Evolutionary conservation across 2,113 vertebrate genomes (phyloP).

Genomic region (Petromus typicus): DNA sequence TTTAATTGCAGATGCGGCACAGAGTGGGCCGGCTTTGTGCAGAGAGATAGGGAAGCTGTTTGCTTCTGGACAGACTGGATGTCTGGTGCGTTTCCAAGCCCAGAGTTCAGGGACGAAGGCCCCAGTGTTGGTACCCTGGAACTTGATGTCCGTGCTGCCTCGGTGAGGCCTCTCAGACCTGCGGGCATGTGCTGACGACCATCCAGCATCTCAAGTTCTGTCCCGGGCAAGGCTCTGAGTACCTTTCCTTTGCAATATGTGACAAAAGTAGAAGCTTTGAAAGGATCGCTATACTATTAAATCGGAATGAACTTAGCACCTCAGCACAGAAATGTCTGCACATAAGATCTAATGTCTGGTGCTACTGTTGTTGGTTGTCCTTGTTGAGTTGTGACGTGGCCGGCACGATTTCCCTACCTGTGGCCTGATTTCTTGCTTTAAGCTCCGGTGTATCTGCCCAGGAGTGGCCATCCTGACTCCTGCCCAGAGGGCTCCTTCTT

Average conservation of each 20-base stretch:
- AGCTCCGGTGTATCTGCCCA: background rate
- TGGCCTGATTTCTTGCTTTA: background rate
- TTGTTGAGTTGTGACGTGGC: background rate
- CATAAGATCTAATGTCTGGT: background rate
- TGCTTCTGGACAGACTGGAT: background rate
- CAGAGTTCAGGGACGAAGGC: background rate
- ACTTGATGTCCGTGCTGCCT: background rate
- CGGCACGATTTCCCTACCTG: background rate
- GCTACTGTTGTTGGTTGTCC: background rate
- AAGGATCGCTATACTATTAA: background rate
- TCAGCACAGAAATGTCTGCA: background rate
- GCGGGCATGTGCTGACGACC: background rate
- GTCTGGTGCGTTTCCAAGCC: background rate
- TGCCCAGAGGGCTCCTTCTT: background rate
- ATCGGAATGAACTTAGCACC: constrained; percentile 33
- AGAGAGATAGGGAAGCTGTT: background rate
- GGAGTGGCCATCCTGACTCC: background rate
- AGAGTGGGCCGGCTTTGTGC: background rate
- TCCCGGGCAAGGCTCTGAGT: background rate
- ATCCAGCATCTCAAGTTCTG: background rate
- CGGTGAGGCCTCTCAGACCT: background rate
- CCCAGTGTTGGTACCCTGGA: background rate
- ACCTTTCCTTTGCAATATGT: background rate
- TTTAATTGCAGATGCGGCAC: background rate
- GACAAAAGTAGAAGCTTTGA: background rate